Percentiles rank a stretch among this genome's conserved stretches.
phyloP scores from a whole-genome alignment of 2,797 vertebrate genomes.

The Serranus cabrilla region DNA sequence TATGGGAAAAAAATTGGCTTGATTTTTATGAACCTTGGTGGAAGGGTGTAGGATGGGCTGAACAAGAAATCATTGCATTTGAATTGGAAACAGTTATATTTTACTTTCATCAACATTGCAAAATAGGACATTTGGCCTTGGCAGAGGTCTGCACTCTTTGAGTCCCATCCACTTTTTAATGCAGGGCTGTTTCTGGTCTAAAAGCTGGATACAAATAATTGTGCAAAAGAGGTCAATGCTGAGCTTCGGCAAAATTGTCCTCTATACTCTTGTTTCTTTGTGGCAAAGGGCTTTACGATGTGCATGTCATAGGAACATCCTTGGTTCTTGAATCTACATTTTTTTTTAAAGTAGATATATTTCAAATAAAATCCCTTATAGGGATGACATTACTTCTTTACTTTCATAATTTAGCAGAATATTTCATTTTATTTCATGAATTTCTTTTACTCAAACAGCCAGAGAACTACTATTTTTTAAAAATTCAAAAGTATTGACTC shows the following conservation, averaged over 20 bases:
- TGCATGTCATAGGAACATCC: background rate
- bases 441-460: background rate
- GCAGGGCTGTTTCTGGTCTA: background rate
- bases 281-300: background rate
- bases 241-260: background rate
- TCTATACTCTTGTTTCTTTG: background rate
- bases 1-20: too few species aligned
- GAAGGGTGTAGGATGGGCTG: too few species aligned
- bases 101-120: too few species aligned
- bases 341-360: too few species aligned
- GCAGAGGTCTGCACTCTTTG: too few species aligned
- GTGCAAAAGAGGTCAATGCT: background rate
- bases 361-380: background rate
- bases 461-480: background rate
- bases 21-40: too few species aligned
- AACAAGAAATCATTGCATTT: too few species aligned
- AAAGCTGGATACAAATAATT: background rate
- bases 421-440: background rate
- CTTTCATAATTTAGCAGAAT: background rate
- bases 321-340: background rate
- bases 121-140: too few species aligned
- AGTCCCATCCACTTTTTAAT: background rate
- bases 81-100: too few species aligned
- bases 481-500: constrained; percentile 1
- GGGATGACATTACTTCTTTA: background rate